Base-by-base conservation (phyloP, 2,797 vertebrate genomes). In the Sebastes minor region DNA sequence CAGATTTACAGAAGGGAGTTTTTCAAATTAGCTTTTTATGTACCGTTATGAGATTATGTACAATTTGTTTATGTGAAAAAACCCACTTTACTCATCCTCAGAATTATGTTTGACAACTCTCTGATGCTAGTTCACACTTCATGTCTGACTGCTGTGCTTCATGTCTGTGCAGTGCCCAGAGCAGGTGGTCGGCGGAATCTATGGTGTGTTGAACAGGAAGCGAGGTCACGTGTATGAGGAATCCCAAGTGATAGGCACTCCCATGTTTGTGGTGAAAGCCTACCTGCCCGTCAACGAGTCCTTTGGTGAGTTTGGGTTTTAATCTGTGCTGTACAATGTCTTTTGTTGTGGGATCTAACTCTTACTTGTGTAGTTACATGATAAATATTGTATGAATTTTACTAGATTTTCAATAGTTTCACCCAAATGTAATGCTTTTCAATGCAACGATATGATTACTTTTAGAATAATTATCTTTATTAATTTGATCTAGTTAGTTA, bases 251-350 rank as follows among this genome's bases (percentile, higher is more conserved):
- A 96, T 96, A 0, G 97, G 98, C 52, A 99, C 97, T 6, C 98
- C 97, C 59, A 98, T 99, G 96, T 99, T 99, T 0, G 92, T 99
- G 28, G 97, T 99, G 70, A 99, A 99, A 94, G 98, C 97, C 3
- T 99, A 93, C 83, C 91, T 99, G 77, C 97, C 98, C 0, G 98
- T 99, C 90, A 99, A 98, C 0, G 97, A 99, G 82, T 99, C 98
- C 25, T 99, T 99, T 0, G 98, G 98, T 99, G 89, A 95, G 98
- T 86, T 20, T 35, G 32, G 52, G 5, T 38, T 70, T 82, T 33
- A 46, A 32, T 79, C 42, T 60, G 23, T 65, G 12, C 42, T 30
- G 22, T 35, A 14, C 11, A 5, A 28, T 2, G 5, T n/a, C 4
- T 35, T 46, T 60, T 9, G 4, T 42, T n/a, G 14, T 28, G 10